Base-by-base conservation (phyloP, 2,797 vertebrate genomes). In the Sternarchorhynchus goeldii region DNA sequence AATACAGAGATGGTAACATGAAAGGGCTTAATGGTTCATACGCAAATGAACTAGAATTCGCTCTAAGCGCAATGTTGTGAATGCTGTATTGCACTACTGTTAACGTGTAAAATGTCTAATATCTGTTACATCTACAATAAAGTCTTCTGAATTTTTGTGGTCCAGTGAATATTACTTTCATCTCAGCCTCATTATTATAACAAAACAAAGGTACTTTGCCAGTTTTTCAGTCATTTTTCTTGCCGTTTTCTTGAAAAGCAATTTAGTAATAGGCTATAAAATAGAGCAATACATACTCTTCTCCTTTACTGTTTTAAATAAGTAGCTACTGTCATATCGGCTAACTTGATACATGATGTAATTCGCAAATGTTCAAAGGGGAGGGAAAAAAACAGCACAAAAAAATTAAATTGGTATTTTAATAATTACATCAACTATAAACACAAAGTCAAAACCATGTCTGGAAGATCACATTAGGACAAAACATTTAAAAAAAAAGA, bases 391-490 rank as follows among this genome's bases (percentile, higher is more conserved):
- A 32, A 64, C 41, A 32, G 25, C 66, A 66, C 55, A 64, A 34
- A 45, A 62, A 31, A 32, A 65, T 50, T n/a, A 25, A 76, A 64
- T 36, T 56, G 25, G 56, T 53, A 12, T 36, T 72, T 76, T 75
- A 60, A 55, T 57, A 73, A 81, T 67, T 73, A 66, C 55, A 73
- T 41, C 36, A 25, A 34, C 67, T 73, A 74, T 32, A 76, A 81
- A 73, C 36, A 82, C 62, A 14, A 50, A 75, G 12, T 65, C 69
- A 56, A 73, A 76, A 71, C 18, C 50, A 63, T 56, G 53, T 18
- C 39, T 56, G 20, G n/a, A 55, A 72, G 67, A 45, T 72, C 66
- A 75, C 58, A 21, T 45, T 16, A 2, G 18, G 59, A 45, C n/a
- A 18, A 60, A 56, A 67, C 25, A 34, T 64, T 45, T 2, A 50